Percentiles rank a stretch among this genome's conserved stretches.
These are phyloP conservation scores for Ferdinandea cuprea DNA, from an alignment of 2,888 invertebrate genomes.

Conservation along the genomic window DNA sequence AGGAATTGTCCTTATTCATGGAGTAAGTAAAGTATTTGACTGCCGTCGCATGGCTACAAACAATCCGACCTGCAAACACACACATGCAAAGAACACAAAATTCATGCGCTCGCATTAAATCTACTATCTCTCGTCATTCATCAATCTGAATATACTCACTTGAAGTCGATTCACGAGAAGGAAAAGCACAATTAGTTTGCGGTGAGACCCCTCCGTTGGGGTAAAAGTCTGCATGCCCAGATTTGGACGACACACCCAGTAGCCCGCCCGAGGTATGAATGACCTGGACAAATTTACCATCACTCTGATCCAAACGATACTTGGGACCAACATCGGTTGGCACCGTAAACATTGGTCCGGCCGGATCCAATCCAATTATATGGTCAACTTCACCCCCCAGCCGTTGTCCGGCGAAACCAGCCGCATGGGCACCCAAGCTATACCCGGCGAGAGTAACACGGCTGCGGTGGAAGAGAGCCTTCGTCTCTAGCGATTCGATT, in stretches of 20 bases:
- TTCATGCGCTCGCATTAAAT: constrained; percentile 24
- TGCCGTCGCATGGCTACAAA: constrained; percentile 81
- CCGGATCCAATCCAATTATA: constrained; percentile 83
- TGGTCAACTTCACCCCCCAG: constrained; percentile 80
- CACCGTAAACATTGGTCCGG: constrained; percentile 81
- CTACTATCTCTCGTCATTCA: constrained; percentile 40
- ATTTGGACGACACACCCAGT: constrained; percentile 79
- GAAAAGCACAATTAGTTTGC: constrained; percentile 80
- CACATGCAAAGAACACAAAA: too few relatives aligned
- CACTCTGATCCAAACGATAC: constrained; percentile 80
- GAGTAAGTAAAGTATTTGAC: constrained; percentile 81
- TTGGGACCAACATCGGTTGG: constrained; percentile 79
- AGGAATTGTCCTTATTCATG: constrained; percentile 80
- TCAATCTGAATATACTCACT: constrained; percentile 77
- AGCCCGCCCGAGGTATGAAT: constrained; percentile 81
- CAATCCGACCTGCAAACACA: constrained; percentile 80
- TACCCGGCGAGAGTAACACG: constrained; percentile 82
- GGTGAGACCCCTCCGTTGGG: constrained; percentile 81
- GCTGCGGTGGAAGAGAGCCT: constrained; percentile 77
- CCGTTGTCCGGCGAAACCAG: constrained; percentile 80
- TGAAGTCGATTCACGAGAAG: constrained; percentile 78
- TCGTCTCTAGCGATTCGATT: constrained; percentile 79
- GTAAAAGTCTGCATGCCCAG: constrained; percentile 82
- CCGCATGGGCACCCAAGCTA: constrained; percentile 82
- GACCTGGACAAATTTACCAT: constrained; percentile 81